Percentiles rank a stretch among this genome's conserved stretches.
phyloP scores from a whole-genome alignment of 2,113 vertebrate species.

The Zeus faber region DNA sequence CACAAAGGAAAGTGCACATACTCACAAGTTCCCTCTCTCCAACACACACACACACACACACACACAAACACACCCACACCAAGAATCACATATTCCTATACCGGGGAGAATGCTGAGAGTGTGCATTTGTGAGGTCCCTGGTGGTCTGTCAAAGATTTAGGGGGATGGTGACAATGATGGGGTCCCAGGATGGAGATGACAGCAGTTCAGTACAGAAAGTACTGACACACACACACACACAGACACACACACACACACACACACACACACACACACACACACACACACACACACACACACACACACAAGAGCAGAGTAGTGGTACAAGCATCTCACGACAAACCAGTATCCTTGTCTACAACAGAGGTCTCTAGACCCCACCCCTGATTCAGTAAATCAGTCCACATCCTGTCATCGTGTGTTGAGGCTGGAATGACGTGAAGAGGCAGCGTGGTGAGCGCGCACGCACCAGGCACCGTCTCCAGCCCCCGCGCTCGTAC shows the following conservation, averaged over 20 bases:
- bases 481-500: too few relatives aligned
- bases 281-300: background rate
- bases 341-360: too few relatives aligned
- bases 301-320: background rate
- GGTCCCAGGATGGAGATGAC: constrained; percentile 50
- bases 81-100: too few relatives aligned
- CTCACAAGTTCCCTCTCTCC: too few relatives aligned
- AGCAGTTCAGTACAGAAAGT: constrained; percentile 40
- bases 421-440: background rate
- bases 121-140: constrained; percentile 20
- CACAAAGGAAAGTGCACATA: background rate
- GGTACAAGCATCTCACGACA: too few relatives aligned
- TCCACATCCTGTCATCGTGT: too few relatives aligned
- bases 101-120: constrained; percentile 29
- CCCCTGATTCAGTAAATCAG: too few relatives aligned
- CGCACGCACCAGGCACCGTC: too few relatives aligned
- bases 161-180: constrained; percentile 44
- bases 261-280: background rate
- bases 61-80: too few relatives aligned
- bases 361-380: too few relatives aligned
- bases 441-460: background rate
- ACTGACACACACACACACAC: constrained; percentile 1
- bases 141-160: constrained; percentile 53
- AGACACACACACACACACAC: background rate
- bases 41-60: too few relatives aligned